Evolutionary conservation across 2,113 vertebrate genomes (phyloP).

Genomic region (Larimichthys polyactis): DNA sequence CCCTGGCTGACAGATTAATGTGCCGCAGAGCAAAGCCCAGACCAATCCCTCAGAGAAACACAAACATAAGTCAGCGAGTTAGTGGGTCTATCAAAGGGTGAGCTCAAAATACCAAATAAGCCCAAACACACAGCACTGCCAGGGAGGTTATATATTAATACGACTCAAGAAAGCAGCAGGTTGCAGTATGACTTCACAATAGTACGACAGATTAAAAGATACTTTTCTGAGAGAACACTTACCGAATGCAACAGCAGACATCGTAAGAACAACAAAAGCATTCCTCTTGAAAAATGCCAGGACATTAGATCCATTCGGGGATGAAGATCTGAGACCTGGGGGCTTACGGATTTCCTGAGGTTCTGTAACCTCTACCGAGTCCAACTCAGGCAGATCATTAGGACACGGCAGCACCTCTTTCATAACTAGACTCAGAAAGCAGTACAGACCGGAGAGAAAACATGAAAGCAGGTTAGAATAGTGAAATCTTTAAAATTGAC

Average conservation of each 20-base stretch:
- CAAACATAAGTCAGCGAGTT: background rate
- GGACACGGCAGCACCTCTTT: background rate
- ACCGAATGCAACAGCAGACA: slow-evolving; percentile 34
- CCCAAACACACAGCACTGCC: background rate
- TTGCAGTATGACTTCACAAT: background rate
- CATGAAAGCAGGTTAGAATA: background rate
- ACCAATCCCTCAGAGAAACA: slow-evolving; percentile 25
- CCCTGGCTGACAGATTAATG: slow-evolving; percentile 19
- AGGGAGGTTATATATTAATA: background rate
- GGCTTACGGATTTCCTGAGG: background rate
- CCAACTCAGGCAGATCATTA: background rate
- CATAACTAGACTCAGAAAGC: background rate
- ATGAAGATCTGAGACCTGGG: background rate
- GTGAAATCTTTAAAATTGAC: background rate
- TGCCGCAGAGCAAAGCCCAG: slow-evolving; percentile 40
- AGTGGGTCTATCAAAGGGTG: background rate
- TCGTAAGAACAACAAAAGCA: slow-evolving; percentile 40
- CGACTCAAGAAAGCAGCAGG: background rate
- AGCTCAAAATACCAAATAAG: background rate
- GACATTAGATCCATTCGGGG: background rate
- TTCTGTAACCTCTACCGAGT: slow-evolving; percentile 2
- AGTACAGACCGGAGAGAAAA: background rate
- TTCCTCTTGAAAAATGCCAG: slow-evolving; percentile 36
- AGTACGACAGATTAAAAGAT: background rate
- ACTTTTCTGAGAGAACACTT: background rate